Evolutionary conservation across 2,113 vertebrate species (phyloP).

Genomic region (Osmerus mordax): DNA sequence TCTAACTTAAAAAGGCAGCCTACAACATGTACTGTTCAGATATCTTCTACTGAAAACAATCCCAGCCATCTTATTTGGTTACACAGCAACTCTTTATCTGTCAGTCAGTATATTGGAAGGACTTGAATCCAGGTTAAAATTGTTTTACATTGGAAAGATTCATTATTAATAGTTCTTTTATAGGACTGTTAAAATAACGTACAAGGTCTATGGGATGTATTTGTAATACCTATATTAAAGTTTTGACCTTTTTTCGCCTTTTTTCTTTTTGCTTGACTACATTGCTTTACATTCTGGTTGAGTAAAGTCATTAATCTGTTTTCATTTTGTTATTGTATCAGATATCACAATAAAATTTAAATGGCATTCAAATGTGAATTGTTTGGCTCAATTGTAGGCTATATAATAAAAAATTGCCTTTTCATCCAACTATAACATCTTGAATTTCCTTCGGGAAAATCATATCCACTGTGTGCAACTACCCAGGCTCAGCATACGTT

Average conservation of each 20-base stretch:
- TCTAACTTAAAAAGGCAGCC: conserved; percentile 44
- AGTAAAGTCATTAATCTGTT: conserved; percentile 82
- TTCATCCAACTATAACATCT: no score
- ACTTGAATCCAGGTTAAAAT: conserved; percentile 46
- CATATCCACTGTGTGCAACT: no score
- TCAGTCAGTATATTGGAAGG: conserved; percentile 16
- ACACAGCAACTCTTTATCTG: no score
- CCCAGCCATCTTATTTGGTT: conserved; percentile 9
- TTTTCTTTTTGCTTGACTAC: conserved; percentile 76
- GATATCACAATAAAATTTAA: conserved; percentile 95
- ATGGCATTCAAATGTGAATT: conserved; percentile 58
- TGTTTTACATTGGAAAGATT: conserved; percentile 54
- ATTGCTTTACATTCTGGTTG: conserved; percentile 83
- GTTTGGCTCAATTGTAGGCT: not conserved
- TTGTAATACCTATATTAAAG: conserved; percentile 73
- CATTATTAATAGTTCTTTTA: conserved; percentile 64
- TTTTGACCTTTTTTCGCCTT: conserved; percentile 68
- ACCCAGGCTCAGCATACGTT: no score
- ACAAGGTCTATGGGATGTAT: conserved; percentile 78
- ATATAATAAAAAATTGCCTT: not conserved
- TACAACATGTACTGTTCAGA: conserved; percentile 35
- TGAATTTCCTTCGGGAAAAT: no score
- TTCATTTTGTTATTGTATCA: conserved; percentile 90
- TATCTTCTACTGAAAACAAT: conserved; percentile 57
- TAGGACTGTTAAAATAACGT: conserved; percentile 70